Conservation (phyloP, 2,113 vertebrate genomes). For the Trematomus loennbergii region DNA sequence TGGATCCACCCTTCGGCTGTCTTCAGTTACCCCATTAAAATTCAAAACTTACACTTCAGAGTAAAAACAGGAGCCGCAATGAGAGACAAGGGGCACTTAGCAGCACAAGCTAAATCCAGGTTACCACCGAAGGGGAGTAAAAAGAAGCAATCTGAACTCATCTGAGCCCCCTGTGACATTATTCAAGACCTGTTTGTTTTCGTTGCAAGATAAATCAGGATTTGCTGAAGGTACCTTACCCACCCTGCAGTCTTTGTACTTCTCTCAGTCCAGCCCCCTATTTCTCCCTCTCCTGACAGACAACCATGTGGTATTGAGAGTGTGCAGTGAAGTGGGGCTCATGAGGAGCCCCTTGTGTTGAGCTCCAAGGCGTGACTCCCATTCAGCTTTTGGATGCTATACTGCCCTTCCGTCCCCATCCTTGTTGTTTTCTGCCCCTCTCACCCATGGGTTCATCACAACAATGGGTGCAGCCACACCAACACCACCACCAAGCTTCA, state of each 20-base stretch:
- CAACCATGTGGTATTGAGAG: slow-evolving; percentile 66
- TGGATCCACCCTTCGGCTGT: slow-evolving; percentile 69
- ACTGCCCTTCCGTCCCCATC: slow-evolving; percentile 35
- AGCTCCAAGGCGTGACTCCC: slow-evolving; percentile 81
- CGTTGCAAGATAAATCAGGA: slow-evolving; percentile 31
- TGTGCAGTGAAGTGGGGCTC: slow-evolving; percentile 68
- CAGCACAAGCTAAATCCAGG: slow-evolving; percentile 45
- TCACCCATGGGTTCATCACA: slow-evolving; percentile 38
- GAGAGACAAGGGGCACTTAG: slow-evolving; percentile 40
- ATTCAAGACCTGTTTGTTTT: slow-evolving; percentile 38
- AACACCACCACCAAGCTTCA: slow-evolving; percentile 18
- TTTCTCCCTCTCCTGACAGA: slow-evolving; percentile 48
- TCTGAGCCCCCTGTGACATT: slow-evolving; percentile 18
- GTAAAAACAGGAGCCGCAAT: slow-evolving; percentile 51
- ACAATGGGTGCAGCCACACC: slow-evolving; percentile 45
- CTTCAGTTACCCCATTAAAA: slow-evolving; percentile 73
- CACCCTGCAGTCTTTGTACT: slow-evolving; percentile 52
- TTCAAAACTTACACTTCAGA: slow-evolving; percentile 76
- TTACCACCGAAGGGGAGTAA: not conserved
- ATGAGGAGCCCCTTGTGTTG: slow-evolving; percentile 63
- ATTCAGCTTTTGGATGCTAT: slow-evolving; percentile 64
- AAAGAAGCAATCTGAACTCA: slow-evolving; percentile 24
- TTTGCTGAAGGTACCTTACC: slow-evolving; percentile 19
- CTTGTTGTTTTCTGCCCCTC: slow-evolving; percentile 28
- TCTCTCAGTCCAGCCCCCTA: slow-evolving; percentile 9